A percentile compares a stretch with the other conserved stretches of the same genome.
Evolutionary conservation across 2,113 vertebrate species (phyloP).

Genomic region (Orientallactaga bullata): DNA sequence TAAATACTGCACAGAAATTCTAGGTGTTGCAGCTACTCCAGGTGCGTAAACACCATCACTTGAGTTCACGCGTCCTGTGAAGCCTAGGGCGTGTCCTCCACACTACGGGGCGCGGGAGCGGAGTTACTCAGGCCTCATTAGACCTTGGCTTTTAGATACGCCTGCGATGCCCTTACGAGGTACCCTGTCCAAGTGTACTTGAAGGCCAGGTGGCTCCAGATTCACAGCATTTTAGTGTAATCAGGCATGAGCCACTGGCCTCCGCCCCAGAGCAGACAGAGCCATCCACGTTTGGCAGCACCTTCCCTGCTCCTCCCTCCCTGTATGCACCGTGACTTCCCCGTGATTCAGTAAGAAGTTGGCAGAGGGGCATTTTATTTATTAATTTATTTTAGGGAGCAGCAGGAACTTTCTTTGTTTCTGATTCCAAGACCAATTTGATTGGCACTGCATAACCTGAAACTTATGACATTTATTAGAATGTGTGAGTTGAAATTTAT

Average conservation of each 20-base stretch:
- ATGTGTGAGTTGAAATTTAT: neutral
- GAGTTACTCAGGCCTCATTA: neutral
- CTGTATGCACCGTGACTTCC: neutral
- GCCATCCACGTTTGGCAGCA: slow-evolving; percentile 29
- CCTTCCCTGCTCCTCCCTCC: neutral
- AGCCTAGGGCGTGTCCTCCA: neutral
- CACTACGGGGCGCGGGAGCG: neutral
- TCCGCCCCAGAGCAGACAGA: slow-evolving; percentile 55
- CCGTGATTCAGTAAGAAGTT: neutral
- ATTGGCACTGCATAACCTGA: neutral
- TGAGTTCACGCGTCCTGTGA: neutral
- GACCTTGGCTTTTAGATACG: slow-evolving; percentile 59
- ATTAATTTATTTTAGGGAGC: neutral
- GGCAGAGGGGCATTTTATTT: neutral
- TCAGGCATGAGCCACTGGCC: slow-evolving; percentile 67
- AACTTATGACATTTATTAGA: neutral
- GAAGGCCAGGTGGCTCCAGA: slow-evolving; percentile 66
- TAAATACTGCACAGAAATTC: slow-evolving; percentile 91
- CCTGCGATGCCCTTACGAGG: neutral
- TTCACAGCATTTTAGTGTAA: slow-evolving; percentile 67
- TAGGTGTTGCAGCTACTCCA: slow-evolving; percentile 95
- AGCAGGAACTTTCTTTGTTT: neutral
- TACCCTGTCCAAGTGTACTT: slow-evolving; percentile 43
- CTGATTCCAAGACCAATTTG: slow-evolving; percentile 9
- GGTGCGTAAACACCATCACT: slow-evolving; percentile 84